These are phyloP conservation scores for Mythimna lalbum DNA, from an alignment of 2,888 invertebrate species.

Conservation along the genomic window DNA sequence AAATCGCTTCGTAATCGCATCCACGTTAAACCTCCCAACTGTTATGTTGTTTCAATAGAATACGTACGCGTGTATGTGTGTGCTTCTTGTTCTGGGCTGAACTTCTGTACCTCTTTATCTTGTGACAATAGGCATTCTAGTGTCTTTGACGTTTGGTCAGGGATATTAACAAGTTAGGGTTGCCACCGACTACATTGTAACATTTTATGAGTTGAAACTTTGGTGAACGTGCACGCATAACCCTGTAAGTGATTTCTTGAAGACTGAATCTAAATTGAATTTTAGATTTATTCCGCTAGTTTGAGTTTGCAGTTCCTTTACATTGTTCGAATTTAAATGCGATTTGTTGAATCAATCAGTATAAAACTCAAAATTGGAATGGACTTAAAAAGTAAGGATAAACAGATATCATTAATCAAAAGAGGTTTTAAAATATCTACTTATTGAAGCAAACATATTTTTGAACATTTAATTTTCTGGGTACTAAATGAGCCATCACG, in stretches of 20 bases:
- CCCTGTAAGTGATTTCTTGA: constrained; percentile 27
- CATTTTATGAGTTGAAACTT: constrained; percentile 45
- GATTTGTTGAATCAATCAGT: constrained; percentile 18
- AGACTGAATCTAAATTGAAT: constrained; percentile 50
- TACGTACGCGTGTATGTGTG: neutral
- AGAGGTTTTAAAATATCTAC: neutral
- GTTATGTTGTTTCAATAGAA: neutral
- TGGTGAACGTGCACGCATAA: constrained; percentile 17
- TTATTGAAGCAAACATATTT: too few relatives aligned
- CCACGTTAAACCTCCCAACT: neutral
- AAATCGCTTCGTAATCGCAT: too few relatives aligned
- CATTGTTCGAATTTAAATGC: constrained; percentile 32
- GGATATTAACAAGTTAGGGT: constrained; percentile 44
- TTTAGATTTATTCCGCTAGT: constrained; percentile 28
- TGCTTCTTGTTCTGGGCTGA: neutral
- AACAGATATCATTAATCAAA: neutral
- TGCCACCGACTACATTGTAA: constrained; percentile 46
- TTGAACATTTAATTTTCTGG: too few relatives aligned
- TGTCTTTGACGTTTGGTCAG: constrained; percentile 35
- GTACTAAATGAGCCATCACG: too few relatives aligned
- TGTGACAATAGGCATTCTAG: constrained; percentile 24
- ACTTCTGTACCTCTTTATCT: neutral
- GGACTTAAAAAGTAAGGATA: neutral
- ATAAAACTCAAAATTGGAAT: neutral
- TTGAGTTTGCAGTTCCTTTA: constrained; percentile 15